Conservation (phyloP, 2,113 vertebrate genomes). For the Cariama cristata region DNA sequence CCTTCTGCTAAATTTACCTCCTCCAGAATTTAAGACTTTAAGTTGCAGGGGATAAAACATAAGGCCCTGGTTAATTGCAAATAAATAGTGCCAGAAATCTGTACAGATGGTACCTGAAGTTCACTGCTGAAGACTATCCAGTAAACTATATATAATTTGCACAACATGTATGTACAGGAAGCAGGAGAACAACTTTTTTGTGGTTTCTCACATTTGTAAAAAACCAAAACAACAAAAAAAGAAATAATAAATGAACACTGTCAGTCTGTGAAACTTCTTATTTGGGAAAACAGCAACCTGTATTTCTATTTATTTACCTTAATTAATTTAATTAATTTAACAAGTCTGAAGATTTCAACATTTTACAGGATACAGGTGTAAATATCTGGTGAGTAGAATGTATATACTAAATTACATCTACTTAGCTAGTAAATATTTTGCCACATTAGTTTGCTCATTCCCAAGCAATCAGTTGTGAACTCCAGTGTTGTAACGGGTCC, state of each 20-base stretch:
- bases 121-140: conserved; percentile 40
- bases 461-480: conserved; percentile 42
- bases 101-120: conserved; percentile 76
- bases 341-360: background rate
- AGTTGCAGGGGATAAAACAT: conserved; percentile 69
- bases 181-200: conserved; percentile 10
- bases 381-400: conserved; percentile 24
- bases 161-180: background rate
- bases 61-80: conserved; percentile 77
- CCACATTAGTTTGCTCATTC: conserved; percentile 39
- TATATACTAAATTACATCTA: background rate
- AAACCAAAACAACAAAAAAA: background rate
- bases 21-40: conserved; percentile 56
- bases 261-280: background rate
- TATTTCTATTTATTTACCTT: conserved; percentile 35
- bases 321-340: conserved; percentile 54
- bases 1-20: conserved; percentile 64
- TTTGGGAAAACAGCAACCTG: background rate
- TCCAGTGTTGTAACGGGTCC: conserved; percentile 22
- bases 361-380: conserved; percentile 41
- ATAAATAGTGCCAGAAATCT: conserved; percentile 71
- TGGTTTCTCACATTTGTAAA: background rate
- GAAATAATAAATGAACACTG: background rate
- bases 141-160: conserved; percentile 55
- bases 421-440: conserved; percentile 44